These are phyloP conservation scores for Volucella inanis DNA, from an alignment of 2,888 invertebrate genomes.

Conservation along the genomic window DNA sequence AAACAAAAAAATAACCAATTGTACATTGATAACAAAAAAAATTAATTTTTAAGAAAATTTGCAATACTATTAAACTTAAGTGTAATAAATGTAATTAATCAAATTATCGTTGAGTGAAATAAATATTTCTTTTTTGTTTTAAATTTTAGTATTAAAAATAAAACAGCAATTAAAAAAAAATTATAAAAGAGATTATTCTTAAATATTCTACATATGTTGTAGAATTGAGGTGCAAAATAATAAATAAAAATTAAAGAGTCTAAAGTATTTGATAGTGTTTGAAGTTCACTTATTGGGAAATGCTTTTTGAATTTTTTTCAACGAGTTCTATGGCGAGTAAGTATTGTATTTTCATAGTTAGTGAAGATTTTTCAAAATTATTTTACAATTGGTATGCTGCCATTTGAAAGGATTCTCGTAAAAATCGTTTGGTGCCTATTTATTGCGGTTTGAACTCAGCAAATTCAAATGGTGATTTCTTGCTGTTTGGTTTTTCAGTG, in stretches of 20 bases:
- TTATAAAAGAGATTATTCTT: no score
- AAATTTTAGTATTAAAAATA: not conserved
- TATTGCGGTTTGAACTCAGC: no score
- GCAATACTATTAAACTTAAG: constrained; percentile 70
- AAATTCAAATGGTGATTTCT: no score
- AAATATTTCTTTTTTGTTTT: not conserved
- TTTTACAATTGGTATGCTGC: no score
- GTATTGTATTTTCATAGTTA: no score
- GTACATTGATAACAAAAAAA: not conserved
- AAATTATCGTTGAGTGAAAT: constrained; percentile 52
- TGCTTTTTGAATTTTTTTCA: not conserved
- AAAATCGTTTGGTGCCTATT: no score
- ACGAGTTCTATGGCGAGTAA: no score
- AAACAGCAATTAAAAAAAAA: constrained; percentile 13
- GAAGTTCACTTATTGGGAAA: not conserved
- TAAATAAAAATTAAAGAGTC: constrained; percentile 35
- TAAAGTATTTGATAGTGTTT: not conserved
- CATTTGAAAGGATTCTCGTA: no score
- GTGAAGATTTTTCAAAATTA: no score
- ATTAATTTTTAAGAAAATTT: constrained; percentile 27
- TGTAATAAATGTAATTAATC: constrained; percentile 43
- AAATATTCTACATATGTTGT: not conserved
- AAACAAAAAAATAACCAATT: not conserved
- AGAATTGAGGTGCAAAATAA: constrained; percentile 56
- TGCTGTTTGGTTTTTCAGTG: no score